Evolutionary conservation across 1,140 invertebrate genomes (phyloP), one percentile per base, ranked within the genome.

Genomic region (Rhyacophila brunnea): DNA sequence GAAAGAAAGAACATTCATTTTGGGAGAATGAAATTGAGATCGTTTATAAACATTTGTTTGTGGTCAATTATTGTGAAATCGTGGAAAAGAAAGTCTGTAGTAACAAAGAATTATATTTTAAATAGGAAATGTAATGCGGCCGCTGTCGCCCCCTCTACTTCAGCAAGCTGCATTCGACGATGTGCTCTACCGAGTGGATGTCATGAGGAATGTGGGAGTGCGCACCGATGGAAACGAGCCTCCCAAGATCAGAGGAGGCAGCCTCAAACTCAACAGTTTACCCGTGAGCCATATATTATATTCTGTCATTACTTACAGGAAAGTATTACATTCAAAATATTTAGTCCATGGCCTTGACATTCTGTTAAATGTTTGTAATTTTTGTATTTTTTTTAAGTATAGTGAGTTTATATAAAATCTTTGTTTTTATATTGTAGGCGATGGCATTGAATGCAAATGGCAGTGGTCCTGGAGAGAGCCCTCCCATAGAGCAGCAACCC

Each of bases 81-180:
- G n/a, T n/a, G n/a, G n/a, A n/a, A n/a, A n/a, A n/a, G n/a, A n/a
- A n/a, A n/a, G n/a, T n/a, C n/a, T n/a, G n/a, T n/a, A n/a, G n/a
- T n/a, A n/a, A n/a, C n/a, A n/a, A n/a, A n/a, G n/a, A n/a, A n/a
- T n/a, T n/a, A n/a, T n/a, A n/a, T n/a, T 28, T 28, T 9, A 28
- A 3, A 28, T 18, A 63, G 62, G 62, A 17, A 61, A 58, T 35
- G 51, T 58, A 11, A 65, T 65, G 58, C 35, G 63, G n/a, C 74
- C 78, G 23, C 75, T 88, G 14, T 81, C 85, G 65, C 83, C 86
- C 20, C 86, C 86, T 10, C 73, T 87, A 68, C 78, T 93, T 18
- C 91, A 93, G 71, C 89, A 93, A 75, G 91, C 90, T 15, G 86
- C 89, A 9, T 91, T 94, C 73, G 91, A 93, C 70, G 87, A 92